Percentiles rank a stretch among this genome's conserved stretches.
phyloP scores from a whole-genome alignment of 1,140 invertebrate genomes.

The Hesperophylax magnus region DNA sequence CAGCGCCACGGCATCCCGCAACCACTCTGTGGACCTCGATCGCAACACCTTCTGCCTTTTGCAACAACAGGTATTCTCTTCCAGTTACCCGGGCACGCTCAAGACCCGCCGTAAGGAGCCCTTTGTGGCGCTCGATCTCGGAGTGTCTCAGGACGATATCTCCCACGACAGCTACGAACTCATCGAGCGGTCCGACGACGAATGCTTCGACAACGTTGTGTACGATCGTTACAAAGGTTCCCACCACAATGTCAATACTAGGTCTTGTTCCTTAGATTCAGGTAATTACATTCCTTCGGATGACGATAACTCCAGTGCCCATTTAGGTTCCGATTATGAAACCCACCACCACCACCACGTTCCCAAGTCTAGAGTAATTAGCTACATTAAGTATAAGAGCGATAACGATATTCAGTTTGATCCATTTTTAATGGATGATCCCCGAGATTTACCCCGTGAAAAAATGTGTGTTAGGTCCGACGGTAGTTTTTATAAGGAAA shows the following conservation, averaged over 20 bases:
- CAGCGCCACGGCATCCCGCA: constrained; percentile 70
- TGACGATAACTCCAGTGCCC: constrained; percentile 70
- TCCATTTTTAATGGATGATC: constrained; percentile 78
- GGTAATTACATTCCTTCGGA: constrained; percentile 79
- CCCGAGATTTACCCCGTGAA: constrained; percentile 76
- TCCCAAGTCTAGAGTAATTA: constrained; percentile 61
- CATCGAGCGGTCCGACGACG: constrained; percentile 81
- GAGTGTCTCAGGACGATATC: constrained; percentile 87
- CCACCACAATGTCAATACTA: constrained; percentile 64
- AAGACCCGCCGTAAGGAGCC: constrained; percentile 74
- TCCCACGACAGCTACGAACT: constrained; percentile 92
- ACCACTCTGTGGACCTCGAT: constrained; percentile 73
- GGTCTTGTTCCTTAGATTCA: constrained; percentile 79
- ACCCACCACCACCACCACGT: constrained; percentile 61
- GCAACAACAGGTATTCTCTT: constrained; percentile 79
- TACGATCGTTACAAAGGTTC: constrained; percentile 61
- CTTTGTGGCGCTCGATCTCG: constrained; percentile 70
- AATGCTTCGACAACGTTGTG: constrained; percentile 68
- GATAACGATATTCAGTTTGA: constrained; percentile 73
- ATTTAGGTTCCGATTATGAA: constrained; percentile 65
- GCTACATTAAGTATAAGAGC: constrained; percentile 73
- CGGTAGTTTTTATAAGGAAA: constrained; percentile 78
- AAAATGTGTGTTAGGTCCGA: constrained; percentile 78
- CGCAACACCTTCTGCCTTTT: constrained; percentile 71
- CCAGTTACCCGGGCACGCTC: constrained; percentile 86